Conservation (phyloP, 2,797 vertebrate genomes). For the Tenualosa thibaudeaui region DNA sequence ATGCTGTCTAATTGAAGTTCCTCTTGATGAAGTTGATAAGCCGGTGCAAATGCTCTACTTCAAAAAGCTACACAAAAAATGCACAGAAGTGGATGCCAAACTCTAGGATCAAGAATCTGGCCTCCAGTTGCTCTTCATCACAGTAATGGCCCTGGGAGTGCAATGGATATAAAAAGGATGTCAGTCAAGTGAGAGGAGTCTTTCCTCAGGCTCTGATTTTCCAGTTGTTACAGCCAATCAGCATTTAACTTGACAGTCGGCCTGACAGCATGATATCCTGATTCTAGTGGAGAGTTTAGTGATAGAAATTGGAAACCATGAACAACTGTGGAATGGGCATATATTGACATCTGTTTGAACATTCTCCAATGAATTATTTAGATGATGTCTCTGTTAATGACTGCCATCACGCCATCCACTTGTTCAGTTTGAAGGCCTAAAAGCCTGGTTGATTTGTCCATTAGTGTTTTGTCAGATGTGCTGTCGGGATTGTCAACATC, state of each 20-base stretch:
- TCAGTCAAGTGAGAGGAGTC: background rate
- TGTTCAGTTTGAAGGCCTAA: background rate
- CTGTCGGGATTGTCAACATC: background rate
- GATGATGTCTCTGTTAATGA: slow-evolving; percentile 1
- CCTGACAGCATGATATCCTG: background rate
- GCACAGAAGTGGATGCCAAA: slow-evolving; percentile 4
- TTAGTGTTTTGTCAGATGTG: background rate
- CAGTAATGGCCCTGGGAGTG: slow-evolving; percentile 3
- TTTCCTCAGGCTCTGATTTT: background rate
- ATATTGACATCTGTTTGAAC: background rate
- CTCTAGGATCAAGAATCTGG: background rate
- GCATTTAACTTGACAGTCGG: background rate
- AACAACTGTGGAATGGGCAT: background rate
- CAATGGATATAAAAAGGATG: slow-evolving; percentile 11
- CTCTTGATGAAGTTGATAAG: slow-evolving; percentile 3
- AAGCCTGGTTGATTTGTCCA: slow-evolving; percentile 18
- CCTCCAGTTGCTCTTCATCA: slow-evolving; percentile 10
- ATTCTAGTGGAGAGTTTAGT: background rate
- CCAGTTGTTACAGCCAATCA: background rate
- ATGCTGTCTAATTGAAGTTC: slow-evolving; percentile 8
- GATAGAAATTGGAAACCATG: background rate
- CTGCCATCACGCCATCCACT: background rate
- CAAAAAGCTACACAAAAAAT: background rate
- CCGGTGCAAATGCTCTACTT: background rate
- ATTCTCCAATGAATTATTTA: background rate